Evolutionary conservation across 2,888 invertebrate species (phyloP), one percentile per base, ranked within the genome.

Genomic region (Diadegma fenestrale): DNA sequence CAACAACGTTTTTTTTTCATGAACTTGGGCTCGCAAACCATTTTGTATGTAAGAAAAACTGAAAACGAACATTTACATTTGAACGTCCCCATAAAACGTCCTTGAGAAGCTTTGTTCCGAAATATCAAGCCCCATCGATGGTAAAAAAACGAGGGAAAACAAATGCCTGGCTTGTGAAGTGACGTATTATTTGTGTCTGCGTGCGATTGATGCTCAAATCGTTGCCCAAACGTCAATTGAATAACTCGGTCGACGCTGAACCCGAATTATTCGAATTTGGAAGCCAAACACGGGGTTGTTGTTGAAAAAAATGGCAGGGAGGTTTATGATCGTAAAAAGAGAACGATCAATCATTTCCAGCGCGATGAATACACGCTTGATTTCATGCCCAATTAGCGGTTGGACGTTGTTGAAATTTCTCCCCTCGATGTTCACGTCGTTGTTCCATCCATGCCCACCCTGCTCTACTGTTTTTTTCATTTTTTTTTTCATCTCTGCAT

Each of bases 271-370:
- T 58, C 5, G n/a, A n/a, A 64, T n/a, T 37, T 37, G 33, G n/a
- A 14, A 10, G 7, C 7, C 1, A n/a, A 64, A 33, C 37, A 19
- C 17, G n/a, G 7, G n/a, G n/a, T 64, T 37, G 17, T 64, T 37
- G 33, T 5, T 4, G 30, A 33, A 8, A 37, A 64, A 64, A 64
- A 37, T 64, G n/a, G 12, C n/a, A 17, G 45, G 19, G 26, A 63
- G 63, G 26, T 43, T 73, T 69, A 17, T 73, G 63, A 73, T 71
- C 37, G 37, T 4, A 33, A 51, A 76, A 51, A 64, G 68, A 69
- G 68, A 80, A 75, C 79, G 75, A 84, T 63, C 17, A 69, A 78
- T 87, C 83, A 83, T 85, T 87, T 84, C 77, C 79, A 80, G 82
- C 22, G 17, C 73, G 72, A 84, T 84, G 82, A 58, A 85, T 77